These are phyloP conservation scores for Brachypterus glaber DNA, from an alignment of 2,888 invertebrate species.

Conservation along the genomic window DNA sequence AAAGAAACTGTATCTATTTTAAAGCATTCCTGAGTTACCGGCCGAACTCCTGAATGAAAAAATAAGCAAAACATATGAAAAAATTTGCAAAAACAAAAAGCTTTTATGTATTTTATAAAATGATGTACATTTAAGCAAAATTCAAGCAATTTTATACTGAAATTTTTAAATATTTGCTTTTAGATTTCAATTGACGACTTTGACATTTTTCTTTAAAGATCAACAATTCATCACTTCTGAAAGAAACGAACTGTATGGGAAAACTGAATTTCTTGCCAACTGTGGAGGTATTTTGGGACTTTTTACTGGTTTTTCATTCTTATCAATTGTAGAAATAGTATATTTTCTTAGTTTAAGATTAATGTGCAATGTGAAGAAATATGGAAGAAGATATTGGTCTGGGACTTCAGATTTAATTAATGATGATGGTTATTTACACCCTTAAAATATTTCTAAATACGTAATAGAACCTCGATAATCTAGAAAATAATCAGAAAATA, in stretches of 20 bases:
- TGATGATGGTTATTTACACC: slow-evolving; percentile 30
- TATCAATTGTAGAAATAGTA: slow-evolving; percentile 52
- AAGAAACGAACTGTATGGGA: slow-evolving; percentile 48
- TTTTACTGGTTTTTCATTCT: slow-evolving; percentile 54
- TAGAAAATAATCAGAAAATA: too few relatives aligned
- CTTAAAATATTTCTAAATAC: too few relatives aligned
- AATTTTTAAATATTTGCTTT: slow-evolving; percentile 27
- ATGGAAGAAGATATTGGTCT: slow-evolving; percentile 38
- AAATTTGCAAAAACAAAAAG: too few relatives aligned
- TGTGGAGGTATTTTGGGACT: slow-evolving; percentile 50
- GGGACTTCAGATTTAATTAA: slow-evolving; percentile 30
- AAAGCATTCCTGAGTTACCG: too few relatives aligned
- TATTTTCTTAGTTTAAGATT: slow-evolving; percentile 48
- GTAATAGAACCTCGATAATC: too few relatives aligned
- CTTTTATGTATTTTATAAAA: too few relatives aligned
- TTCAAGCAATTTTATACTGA: too few relatives aligned
- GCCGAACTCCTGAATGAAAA: too few relatives aligned
- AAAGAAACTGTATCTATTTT: too few relatives aligned
- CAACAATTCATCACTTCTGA: slow-evolving; percentile 48
- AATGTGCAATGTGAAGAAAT: slow-evolving; percentile 43
- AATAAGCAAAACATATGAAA: too few relatives aligned
- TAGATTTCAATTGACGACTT: slow-evolving; percentile 49
- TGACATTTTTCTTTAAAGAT: slow-evolving; percentile 64
- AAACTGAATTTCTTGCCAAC: slow-evolving; percentile 49
- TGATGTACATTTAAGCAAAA: too few relatives aligned